Evolutionary conservation across 2,113 vertebrate genomes (phyloP), one percentile per base, ranked within the genome.

Genomic region (Oreochromis niloticus): DNA sequence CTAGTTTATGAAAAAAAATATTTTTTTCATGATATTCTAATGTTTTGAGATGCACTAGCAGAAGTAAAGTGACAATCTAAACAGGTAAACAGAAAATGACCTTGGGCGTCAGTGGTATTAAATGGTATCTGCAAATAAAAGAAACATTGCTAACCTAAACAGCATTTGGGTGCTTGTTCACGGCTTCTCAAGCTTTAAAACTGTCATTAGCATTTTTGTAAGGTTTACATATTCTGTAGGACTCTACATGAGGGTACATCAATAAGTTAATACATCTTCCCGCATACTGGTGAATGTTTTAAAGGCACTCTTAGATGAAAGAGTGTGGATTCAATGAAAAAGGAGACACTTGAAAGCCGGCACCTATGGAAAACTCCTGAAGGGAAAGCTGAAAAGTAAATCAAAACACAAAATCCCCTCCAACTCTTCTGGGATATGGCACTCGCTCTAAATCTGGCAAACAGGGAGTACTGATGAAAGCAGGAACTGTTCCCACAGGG

Each of bases 391-490:
- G 41, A 63, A 82, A 88, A 88, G 48, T 57, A 27, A 80, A 87
- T 75, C 14, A 80, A 91, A 93, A 86, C 48, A 86, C 2, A 7
- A 89, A 91, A 89, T 66, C 84, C 24, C 79, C 81, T 86, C 85
- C 24, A 86, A 84, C 39, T 87, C 88, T 86, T 87, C 46, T 61
- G 73, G 86, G 85, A 86, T 73, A 79, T 41, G 52, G 43, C 68
- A 68, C 86, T 80, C 61, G 2, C 39, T 36, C 84, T 39, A 86
- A 91, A 86, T 83, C 82, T 55, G 85, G 88, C 71, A 55, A 91
- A 90, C 83, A 41, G 81, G 73, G 86, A 88, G 85, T 52, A 83
- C 36, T 61, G 89, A 95, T 93, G 91, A 92, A 91, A 90, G 85
- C 32, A 87, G 66, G 82, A 82, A 87, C 34, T 56, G 80, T 63